Conservation (phyloP, 2,888 invertebrate genomes). For the Agrochola lota region DNA sequence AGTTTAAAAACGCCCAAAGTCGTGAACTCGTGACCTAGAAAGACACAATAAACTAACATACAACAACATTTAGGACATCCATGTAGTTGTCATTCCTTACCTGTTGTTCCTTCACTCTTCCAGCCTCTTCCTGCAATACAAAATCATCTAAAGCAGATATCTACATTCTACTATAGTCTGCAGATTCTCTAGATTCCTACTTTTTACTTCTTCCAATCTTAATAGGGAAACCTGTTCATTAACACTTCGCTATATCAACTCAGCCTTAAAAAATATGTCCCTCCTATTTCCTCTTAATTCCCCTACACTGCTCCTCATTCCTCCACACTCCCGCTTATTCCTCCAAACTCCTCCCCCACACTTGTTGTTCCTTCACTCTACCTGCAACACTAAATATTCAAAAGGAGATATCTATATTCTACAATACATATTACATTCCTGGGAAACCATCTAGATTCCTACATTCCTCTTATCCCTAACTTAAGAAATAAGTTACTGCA, state of each 20-base stretch:
- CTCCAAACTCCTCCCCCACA: background rate
- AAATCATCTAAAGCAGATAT: conserved; percentile 40
- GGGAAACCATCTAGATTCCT: background rate
- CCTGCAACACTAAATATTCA: conserved; percentile 11
- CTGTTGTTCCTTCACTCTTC: conserved; percentile 44
- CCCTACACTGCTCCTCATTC: background rate
- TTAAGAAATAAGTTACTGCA: background rate
- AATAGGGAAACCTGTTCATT: background rate
- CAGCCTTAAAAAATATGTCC: background rate
- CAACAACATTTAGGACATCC: conserved; percentile 22
- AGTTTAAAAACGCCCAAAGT: background rate
- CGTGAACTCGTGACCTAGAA: conserved; percentile 15
- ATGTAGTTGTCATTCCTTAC: conserved; percentile 30
- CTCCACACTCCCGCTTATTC: background rate
- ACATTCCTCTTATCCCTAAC: background rate
- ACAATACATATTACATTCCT: background rate
- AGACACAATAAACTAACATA: conserved; percentile 12
- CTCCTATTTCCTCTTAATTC: background rate
- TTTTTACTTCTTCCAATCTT: background rate
- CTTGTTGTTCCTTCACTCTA: conserved; percentile 2
- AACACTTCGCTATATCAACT: background rate
- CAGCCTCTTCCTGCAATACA: conserved; percentile 34
- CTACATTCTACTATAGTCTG: conserved; percentile 27
- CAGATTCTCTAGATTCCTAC: background rate
- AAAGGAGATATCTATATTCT: conserved; percentile 1